Conservation (phyloP, 2,113 vertebrate species). For the Motacilla tschutschensis region DNA sequence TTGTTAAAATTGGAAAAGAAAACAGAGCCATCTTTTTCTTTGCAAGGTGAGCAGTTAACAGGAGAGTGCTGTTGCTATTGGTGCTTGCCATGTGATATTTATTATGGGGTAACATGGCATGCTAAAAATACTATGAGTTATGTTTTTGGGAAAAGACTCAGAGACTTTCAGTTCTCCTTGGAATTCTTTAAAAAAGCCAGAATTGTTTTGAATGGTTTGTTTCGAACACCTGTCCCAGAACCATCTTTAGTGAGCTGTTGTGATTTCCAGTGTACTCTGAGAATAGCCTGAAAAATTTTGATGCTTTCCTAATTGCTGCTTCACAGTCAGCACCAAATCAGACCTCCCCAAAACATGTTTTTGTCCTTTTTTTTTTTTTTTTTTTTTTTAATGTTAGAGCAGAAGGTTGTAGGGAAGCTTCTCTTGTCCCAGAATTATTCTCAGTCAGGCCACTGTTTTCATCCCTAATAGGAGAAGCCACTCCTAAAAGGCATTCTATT, state of each 20-base stretch:
- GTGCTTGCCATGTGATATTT: neutral
- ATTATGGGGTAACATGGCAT: neutral
- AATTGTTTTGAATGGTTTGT: neutral
- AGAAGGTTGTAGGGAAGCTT: neutral
- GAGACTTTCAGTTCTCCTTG: neutral
- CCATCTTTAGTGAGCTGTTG: neutral
- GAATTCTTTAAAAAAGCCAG: neutral
- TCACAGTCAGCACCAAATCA: neutral
- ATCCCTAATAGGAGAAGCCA: neutral
- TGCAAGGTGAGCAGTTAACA: neutral
- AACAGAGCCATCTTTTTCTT: neutral
- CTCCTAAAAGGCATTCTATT: neutral
- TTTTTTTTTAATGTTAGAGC: neutral
- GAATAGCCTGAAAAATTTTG: neutral
- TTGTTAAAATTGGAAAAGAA: neutral
- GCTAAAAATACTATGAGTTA: neutral
- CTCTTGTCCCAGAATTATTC: neutral
- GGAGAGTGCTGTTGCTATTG: neutral
- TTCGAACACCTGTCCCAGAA: neutral
- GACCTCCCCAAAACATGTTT: neutral
- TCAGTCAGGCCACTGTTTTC: neutral
- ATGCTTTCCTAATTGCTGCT: neutral
- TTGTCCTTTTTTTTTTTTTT: neutral
- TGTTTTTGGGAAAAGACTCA: neutral
- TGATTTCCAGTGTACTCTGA: neutral